phyloP scores from a whole-genome alignment of 2,113 vertebrate genomes.

The Onychostoma macrolepis region DNA sequence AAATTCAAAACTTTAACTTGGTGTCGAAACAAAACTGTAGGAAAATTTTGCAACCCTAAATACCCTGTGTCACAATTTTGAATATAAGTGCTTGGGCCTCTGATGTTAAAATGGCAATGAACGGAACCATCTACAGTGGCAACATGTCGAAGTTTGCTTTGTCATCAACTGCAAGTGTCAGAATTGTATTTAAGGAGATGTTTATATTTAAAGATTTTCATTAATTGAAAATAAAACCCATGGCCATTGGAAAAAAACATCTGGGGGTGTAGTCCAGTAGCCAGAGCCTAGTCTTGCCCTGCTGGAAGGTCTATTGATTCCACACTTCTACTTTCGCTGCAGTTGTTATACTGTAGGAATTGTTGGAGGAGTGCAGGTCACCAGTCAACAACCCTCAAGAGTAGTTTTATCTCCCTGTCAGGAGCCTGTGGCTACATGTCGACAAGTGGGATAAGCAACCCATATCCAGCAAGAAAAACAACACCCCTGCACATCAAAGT shows the following conservation, averaged over 20 bases:
- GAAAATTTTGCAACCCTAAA: too few relatives aligned
- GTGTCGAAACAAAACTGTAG: too few relatives aligned
- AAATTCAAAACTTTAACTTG: neutral
- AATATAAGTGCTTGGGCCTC: too few relatives aligned
- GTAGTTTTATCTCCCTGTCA: constrained; percentile 35
- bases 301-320: constrained; percentile 1
- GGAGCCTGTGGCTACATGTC: constrained; percentile 36
- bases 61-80: too few relatives aligned
- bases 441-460: constrained; percentile 34
- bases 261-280: neutral
- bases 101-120: neutral
- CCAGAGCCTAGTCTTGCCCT: neutral
- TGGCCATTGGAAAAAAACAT: neutral
- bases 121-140: neutral
- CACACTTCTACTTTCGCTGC: neutral
- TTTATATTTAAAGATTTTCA: neutral
- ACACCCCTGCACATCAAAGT: constrained; percentile 1
- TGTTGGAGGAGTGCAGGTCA: neutral
- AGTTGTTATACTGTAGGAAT: neutral
- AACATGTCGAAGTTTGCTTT: neutral
- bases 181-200: neutral
- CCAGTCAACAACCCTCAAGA: constrained; percentile 34
- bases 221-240: neutral
- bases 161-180: neutral
- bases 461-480: constrained; percentile 16